Evolutionary conservation across 2,888 invertebrate species (phyloP), one percentile per base, ranked within the genome.

Genomic region (Hypercompe scribonia): DNA sequence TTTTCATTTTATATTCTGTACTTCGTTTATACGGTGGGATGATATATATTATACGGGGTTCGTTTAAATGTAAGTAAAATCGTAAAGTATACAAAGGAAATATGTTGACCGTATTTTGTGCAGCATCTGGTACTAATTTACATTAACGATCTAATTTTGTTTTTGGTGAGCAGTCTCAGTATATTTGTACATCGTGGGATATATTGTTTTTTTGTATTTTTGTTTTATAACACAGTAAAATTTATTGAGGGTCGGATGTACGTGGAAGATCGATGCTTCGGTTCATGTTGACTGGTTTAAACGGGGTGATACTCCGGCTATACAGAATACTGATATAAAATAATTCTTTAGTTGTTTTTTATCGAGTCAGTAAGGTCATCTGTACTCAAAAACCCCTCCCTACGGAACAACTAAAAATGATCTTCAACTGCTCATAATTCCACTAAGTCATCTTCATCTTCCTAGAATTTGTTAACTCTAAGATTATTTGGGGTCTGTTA

Each of bases 1-100:
- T 83, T 80, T 81, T 78, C 81, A 79, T 76, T 82, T 81, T 82
- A 79, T 83, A 78, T 77, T 69, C 66, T 70, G 67, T 67, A 68
- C 74, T 39, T 33, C 65, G 65, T 64, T 71, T 71, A 67, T 68
- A 74, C 39, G 33, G 64, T 34, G 50, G 21, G 65, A 39, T 66
- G 50, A 71, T 71, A 68, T 71, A 69, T 74, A 71, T 71, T 68
- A 68, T 68, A 68, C n/a, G 46, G 64, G 67, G 3, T 46, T 36
- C 58, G 46, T 46, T 72, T 68, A 74, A 65, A 65, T 72, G 46
- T 39, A 65, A 58, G 70, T 64, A 66, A 34, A 65, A 67, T 65
- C 65, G 72, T 73, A 69, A 72, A 72, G 54, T 71, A 54, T 34
- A 50, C 65, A 65, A 10, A 65, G 21, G 66, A 42, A 61, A 58